Evolutionary conservation across 2,113 vertebrate genomes (phyloP).

Genomic region (Martes martes): DNA sequence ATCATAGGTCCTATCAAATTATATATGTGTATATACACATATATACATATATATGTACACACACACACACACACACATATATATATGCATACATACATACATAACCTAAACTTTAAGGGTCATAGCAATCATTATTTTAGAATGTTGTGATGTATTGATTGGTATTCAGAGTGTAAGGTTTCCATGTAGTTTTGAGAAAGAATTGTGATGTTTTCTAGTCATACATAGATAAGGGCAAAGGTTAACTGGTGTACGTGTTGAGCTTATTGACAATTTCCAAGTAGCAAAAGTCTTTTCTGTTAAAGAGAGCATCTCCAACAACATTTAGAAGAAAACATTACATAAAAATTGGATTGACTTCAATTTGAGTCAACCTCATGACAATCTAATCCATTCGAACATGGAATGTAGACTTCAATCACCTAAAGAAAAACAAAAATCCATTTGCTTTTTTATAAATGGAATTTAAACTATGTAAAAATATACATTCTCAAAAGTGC

Average conservation of each 20-base stretch:
- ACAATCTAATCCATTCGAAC: conserved; percentile 35
- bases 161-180: conserved; percentile 16
- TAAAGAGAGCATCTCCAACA: conserved; percentile 15
- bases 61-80: background rate
- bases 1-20: background rate
- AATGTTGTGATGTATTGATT: background rate
- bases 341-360: conserved; percentile 35
- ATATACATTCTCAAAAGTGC: background rate
- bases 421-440: conserved; percentile 24
- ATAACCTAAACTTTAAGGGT: background rate
- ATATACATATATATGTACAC: background rate
- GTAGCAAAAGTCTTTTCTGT: background rate
- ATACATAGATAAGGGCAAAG: conserved; percentile 48
- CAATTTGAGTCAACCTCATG: background rate
- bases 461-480: conserved; percentile 54
- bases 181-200: conserved; percentile 42
- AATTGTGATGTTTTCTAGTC: conserved; percentile 18
- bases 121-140: background rate
- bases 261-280: conserved; percentile 47
- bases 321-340: conserved; percentile 32
- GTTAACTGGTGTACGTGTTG: background rate
- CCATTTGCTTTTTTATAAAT: conserved; percentile 25
- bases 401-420: background rate
- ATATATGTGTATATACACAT: background rate
- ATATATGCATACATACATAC: background rate